Conservation (phyloP, 2,797 vertebrate genomes). For the Sandelia bainsii region DNA sequence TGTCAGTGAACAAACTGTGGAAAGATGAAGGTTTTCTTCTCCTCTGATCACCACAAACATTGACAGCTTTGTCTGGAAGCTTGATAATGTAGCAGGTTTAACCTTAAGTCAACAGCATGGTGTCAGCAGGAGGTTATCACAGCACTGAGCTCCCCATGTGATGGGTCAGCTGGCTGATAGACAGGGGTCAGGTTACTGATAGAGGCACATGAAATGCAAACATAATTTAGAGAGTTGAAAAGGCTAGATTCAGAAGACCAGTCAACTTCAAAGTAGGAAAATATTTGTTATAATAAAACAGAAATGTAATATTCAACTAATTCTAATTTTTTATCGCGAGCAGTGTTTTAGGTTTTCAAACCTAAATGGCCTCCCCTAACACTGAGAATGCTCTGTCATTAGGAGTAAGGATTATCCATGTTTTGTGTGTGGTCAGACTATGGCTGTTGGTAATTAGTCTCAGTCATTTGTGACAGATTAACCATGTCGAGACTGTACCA, state of each 20-base stretch:
- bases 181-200: slow-evolving; percentile 55
- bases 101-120: slow-evolving; percentile 69
- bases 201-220: slow-evolving; percentile 51
- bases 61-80: slow-evolving; percentile 38
- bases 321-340: neutral
- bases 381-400: slow-evolving; percentile 24
- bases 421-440: slow-evolving; percentile 60
- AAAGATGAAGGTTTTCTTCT: slow-evolving; percentile 14
- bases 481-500: slow-evolving; percentile 59
- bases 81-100: slow-evolving; percentile 49
- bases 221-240: slow-evolving; percentile 26
- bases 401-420: slow-evolving; percentile 46
- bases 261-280: neutral
- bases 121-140: slow-evolving; percentile 75
- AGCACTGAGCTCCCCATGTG: slow-evolving; percentile 22
- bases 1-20: slow-evolving; percentile 16
- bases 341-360: neutral
- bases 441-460: slow-evolving; percentile 68
- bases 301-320: slow-evolving; percentile 15
- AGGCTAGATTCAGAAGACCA: neutral
- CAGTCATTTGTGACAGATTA: slow-evolving; percentile 68
- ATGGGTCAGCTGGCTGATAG: slow-evolving; percentile 48
- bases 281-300: neutral
- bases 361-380: neutral
- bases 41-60: slow-evolving; percentile 27